Evolutionary conservation across 2,797 vertebrate genomes (phyloP).

Genomic region (Hemitrygon akajei): DNA sequence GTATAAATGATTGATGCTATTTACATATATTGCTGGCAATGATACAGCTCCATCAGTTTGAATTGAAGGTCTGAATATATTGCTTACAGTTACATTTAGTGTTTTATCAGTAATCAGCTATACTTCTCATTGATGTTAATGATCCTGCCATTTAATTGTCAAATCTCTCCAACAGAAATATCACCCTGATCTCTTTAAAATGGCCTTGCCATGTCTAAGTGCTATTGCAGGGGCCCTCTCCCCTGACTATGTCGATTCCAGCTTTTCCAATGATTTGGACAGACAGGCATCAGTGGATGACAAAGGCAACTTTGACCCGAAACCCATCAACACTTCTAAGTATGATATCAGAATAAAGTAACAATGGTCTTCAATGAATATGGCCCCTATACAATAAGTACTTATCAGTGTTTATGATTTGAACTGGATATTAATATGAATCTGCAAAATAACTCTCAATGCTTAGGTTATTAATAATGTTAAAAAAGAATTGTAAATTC

Average conservation of each 20-base stretch:
- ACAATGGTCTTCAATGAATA: background rate
- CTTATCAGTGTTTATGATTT: background rate
- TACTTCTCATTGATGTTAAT: background rate
- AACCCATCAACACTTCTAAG: slow-evolving; percentile 85
- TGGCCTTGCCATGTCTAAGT: slow-evolving; percentile 96
- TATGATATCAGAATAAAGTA: slow-evolving; percentile 53
- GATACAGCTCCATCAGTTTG: background rate
- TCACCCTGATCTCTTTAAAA: slow-evolving; percentile 89
- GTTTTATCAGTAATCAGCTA: no score
- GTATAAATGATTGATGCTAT: background rate
- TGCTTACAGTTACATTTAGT: background rate
- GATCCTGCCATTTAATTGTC: slow-evolving; percentile 53
- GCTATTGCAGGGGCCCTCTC: slow-evolving; percentile 90
- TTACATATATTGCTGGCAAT: background rate
- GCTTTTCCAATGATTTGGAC: slow-evolving; percentile 73
- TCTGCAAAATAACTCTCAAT: background rate
- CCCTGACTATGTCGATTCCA: slow-evolving; percentile 87
- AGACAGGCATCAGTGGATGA: slow-evolving; percentile 82
- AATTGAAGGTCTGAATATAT: background rate
- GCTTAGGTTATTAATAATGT: background rate
- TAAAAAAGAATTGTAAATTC: background rate
- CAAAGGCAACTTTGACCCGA: slow-evolving; percentile 96
- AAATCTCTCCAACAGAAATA: slow-evolving; percentile 77
- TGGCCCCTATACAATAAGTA: background rate
- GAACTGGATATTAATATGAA: background rate